Percentiles rank a stretch among this genome's conserved stretches.
These are phyloP conservation scores for Anhinga anhinga DNA, from an alignment of 2,113 vertebrate species.

Conservation along the genomic window DNA sequence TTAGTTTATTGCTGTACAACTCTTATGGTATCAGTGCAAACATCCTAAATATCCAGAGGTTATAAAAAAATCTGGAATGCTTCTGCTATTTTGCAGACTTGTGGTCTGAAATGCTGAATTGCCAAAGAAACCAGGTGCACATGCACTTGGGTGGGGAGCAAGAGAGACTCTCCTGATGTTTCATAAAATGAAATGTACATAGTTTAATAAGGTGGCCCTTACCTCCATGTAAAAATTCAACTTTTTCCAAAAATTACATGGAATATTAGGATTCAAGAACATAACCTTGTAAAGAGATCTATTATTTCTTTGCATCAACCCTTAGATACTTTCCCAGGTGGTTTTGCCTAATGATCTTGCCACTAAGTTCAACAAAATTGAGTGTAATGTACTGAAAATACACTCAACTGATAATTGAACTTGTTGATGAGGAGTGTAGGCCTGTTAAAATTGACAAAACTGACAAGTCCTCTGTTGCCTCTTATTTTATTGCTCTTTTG, in stretches of 20 bases:
- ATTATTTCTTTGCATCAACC: not conserved
- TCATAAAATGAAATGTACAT: not conserved
- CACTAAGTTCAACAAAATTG: not conserved
- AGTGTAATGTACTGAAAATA: slow-evolving; percentile 1
- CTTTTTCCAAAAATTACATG: not conserved
- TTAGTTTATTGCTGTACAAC: not conserved
- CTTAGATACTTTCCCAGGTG: not conserved
- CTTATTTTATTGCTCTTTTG: not conserved
- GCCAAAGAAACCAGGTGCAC: not conserved
- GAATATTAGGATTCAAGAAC: not conserved
- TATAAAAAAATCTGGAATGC: not conserved
- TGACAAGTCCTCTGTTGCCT: not conserved
- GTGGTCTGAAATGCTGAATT: not conserved
- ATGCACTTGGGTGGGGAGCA: not conserved
- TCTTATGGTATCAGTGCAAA: not conserved
- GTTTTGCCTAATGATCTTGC: not conserved
- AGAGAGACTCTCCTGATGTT: not conserved
- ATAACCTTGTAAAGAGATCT: not conserved
- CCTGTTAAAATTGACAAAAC: not conserved
- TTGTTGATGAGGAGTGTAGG: not conserved
- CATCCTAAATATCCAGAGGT: not conserved
- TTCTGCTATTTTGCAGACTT: not conserved
- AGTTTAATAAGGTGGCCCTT: not conserved
- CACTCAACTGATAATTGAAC: not conserved
- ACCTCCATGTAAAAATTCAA: not conserved